Conservation (phyloP, 2,888 invertebrate genomes). For the Stenchaetothrips biformis region DNA sequence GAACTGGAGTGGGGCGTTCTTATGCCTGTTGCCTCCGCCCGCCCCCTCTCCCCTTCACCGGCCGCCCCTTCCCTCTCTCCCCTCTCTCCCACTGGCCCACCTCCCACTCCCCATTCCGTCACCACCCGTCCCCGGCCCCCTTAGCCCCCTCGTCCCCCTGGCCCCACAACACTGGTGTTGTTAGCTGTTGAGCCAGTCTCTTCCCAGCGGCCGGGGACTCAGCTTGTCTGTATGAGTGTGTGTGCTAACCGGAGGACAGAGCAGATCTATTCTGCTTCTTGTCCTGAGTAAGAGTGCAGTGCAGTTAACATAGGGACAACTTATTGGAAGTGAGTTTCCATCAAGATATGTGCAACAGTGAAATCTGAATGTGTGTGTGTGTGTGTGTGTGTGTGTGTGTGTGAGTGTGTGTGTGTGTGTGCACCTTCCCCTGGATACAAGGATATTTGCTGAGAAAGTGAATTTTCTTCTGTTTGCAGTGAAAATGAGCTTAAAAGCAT, state of each 20-base stretch:
- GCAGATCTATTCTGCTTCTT: conserved; percentile 9
- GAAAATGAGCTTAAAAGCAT: conserved; percentile 8
- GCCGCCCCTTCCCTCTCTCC: not conserved
- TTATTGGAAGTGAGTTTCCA: not conserved
- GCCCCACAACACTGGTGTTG: conserved; percentile 8
- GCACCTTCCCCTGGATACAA: not conserved
- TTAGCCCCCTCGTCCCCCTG: not conserved
- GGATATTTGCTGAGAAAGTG: not conserved
- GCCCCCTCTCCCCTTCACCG: not conserved
- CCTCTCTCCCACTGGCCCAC: not conserved
- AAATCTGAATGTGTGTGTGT: not conserved
- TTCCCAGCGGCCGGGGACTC: conserved; percentile 8
- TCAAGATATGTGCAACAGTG: not conserved
- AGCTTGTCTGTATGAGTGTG: conserved; percentile 16
- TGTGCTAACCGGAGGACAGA: not conserved
- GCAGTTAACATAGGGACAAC: not conserved
- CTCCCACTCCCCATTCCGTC: not conserved
- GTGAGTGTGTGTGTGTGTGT: not conserved
- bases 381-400: not conserved
- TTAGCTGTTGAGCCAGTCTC: conserved; percentile 15
- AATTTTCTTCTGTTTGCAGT: conserved; percentile 1
- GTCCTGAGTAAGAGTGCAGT: not conserved
- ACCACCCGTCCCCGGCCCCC: not conserved
- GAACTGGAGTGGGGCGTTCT: not conserved
- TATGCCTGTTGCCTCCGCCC: not conserved